Evolutionary conservation across 2,888 invertebrate genomes (phyloP), one percentile per base, ranked within the genome.

Genomic region (Parelbella ahira): DNA sequence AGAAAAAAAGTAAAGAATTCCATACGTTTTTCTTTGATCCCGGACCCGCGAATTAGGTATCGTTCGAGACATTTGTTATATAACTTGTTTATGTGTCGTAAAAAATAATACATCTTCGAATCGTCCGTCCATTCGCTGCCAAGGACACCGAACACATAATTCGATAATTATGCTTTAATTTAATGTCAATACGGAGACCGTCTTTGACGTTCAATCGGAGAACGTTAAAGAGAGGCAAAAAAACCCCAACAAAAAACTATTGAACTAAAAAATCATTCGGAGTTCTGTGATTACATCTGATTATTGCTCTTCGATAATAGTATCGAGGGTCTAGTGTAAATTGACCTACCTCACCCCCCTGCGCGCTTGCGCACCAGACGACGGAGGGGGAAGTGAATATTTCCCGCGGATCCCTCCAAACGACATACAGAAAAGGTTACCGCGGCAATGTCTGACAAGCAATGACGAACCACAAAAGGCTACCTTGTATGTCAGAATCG

Each of bases 401-500:
- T 37, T 50, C 52, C 54, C 25, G 45, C 34, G 52, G 70, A 23
- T 67, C 68, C 58, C 37, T 19, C 27, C 50, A 50, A 20, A 53
- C 32, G 60, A 57, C 60, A 54, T 56, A 53, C 62, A 21, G 59
- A 55, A 70, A 77, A 79, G 73, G 77, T 76, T 77, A 75, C 65
- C 50, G 50, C 71, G 75, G 73, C 76, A 74, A 74, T 49, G 67
- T 61, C 77, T 71, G 76, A 74, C 75, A 72, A 70, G 66, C 68
- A 66, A 68, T 78, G 81, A 80, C 68, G 78, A 63, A 63, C 58
- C 62, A 82, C 78, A 83, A 83, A 84, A 81, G 83, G 70, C 79
- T 82, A 80, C 84, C 84, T 84, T 80, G 80, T 73, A 63, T 76
- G 78, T 79, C 71, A 73, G 70, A 74, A 62, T 66, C 82, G 73